Evolutionary conservation across 2,888 invertebrate genomes (phyloP), one percentile per base, ranked within the genome.

Genomic region (Drosophila greeni): DNA sequence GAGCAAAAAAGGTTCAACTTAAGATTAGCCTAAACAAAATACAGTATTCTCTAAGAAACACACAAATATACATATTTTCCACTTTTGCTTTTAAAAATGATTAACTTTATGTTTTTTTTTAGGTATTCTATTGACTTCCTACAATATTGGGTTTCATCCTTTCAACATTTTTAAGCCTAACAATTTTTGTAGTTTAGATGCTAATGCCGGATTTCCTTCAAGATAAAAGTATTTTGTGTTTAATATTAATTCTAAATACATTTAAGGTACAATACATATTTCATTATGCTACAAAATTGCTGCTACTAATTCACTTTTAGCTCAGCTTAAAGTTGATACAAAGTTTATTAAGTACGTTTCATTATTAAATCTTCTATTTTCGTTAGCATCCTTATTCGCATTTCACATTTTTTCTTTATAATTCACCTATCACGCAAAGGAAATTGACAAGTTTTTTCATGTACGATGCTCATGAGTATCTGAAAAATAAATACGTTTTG

Each of bases 391-490:
- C 34, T 56, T 40, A 47, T 61, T 26, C 36, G 51, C 52, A 60
- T 40, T 60, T 37, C 52, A 45, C 62, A 49, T 37, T 56, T 55
- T 59, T 52, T 64, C 65, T 79, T 85, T 86, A 84, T 80, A 82
- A 83, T 86, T 88, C 85, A 87, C 85, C 87, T 88, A 88, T 88
- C 88, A 88, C 89, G 87, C 86, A 81, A 86, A 88, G 82, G 86
- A 86, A 89, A 88, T 89, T 89, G 89, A 88, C 89, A 87, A 86
- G 86, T 87, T 86, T 88, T 88, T 88, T 91, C 90, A 93, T 91
- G 93, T 93, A 90, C 92, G 92, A 90, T 93, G 93, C 88, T 93
- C 93, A 90, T 92, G 93, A 88, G 92, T 92, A 92, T 93, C 93
- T 93, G 92, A 1, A 83, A 83, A 6, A 36, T 23, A 54, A 43